These are phyloP conservation scores for Silurus aristotelis DNA, from an alignment of 2,797 vertebrate species.

Conservation along the genomic window DNA sequence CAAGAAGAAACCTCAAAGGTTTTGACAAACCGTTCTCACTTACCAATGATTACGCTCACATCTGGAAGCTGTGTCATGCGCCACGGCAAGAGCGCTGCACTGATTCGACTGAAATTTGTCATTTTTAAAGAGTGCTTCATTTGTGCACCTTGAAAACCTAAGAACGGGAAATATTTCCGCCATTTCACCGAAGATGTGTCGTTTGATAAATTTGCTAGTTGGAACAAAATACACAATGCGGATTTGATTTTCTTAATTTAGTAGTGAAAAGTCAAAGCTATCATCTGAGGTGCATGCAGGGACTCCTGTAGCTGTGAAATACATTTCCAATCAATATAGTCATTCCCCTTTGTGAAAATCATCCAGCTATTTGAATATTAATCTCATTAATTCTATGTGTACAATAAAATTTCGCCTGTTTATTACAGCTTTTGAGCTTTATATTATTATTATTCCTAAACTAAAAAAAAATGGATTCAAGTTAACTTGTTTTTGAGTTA, in stretches of 20 bases:
- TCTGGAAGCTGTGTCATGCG: conserved; percentile 31
- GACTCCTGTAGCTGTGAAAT: background rate
- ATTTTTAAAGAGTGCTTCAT: background rate
- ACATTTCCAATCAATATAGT: background rate
- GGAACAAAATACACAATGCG: too few relatives aligned
- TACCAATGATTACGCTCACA: conserved; percentile 7
- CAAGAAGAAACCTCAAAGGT: conserved; percentile 24
- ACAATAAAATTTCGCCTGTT: background rate
- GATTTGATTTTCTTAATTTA: background rate
- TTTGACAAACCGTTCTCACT: background rate
- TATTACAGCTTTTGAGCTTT: background rate
- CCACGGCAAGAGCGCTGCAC: background rate
- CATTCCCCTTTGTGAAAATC: background rate
- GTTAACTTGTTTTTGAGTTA: background rate
- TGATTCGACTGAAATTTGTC: conserved; percentile 13
- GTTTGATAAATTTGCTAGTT: too few relatives aligned
- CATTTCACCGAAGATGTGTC: background rate
- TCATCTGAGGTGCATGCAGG: background rate
- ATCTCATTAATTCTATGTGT: background rate
- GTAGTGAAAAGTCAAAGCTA: background rate
- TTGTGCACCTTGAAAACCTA: background rate
- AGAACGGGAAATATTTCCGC: background rate
- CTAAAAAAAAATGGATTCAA: background rate
- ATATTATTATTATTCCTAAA: background rate
- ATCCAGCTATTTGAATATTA: background rate